A percentile compares a stretch with the other conserved stretches of the same genome.
Conservation (phyloP, 1,140 invertebrate genomes). For the Polypedilum vanderplanki region DNA sequence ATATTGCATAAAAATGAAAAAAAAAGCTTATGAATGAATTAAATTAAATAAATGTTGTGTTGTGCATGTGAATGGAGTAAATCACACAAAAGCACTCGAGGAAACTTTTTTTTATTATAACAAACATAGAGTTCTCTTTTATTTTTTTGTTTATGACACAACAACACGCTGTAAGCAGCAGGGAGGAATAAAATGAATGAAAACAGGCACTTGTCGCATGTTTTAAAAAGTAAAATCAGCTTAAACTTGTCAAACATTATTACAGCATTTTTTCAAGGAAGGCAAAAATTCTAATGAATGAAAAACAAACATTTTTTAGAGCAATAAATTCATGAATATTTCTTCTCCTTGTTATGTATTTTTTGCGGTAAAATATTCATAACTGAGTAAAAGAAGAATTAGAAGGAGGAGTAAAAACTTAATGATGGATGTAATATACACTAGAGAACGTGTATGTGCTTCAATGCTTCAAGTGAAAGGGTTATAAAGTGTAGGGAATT, state of each 20-base stretch:
- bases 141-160: constrained; percentile 5
- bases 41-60: background rate
- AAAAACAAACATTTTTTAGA: too few species aligned
- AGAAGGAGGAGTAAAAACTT: background rate
- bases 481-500: background rate
- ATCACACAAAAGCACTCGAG: constrained; percentile 7
- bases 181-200: background rate
- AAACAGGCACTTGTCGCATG: constrained; percentile 16
- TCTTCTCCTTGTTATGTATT: background rate
- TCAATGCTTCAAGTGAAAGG: background rate
- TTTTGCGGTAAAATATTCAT: constrained; percentile 5
- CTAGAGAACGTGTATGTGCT: constrained; percentile 1
- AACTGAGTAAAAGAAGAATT: background rate
- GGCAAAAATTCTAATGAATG: background rate
- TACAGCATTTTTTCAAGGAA: background rate
- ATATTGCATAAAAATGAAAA: constrained; percentile 12
- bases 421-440: constrained; percentile 18
- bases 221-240: constrained; percentile 13
- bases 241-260: constrained; percentile 19
- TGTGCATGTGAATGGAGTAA: too few species aligned
- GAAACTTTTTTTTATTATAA: constrained; percentile 3
- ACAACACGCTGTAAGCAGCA: constrained; percentile 7
- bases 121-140: background rate
- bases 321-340: background rate
- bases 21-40: background rate